Evolutionary conservation across 2,797 vertebrate species (phyloP), one percentile per base, ranked within the genome.

Genomic region (Melanotaenia boesemani): DNA sequence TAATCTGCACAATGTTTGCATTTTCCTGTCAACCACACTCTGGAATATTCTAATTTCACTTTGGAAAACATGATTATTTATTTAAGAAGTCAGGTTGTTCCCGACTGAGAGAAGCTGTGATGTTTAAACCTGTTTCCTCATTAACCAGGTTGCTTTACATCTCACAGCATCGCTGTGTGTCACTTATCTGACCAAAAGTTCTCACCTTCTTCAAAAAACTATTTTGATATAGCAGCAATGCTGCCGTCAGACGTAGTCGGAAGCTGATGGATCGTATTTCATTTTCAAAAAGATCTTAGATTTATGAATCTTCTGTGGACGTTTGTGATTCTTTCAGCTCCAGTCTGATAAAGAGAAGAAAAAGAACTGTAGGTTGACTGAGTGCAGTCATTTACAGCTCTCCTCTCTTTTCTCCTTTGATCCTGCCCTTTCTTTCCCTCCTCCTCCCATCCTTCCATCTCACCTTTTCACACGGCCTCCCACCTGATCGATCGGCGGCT

Each of bases 401-500:
- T 61, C 48, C 30, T 55, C 62, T 28, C 28, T 28, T 4, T 28
- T 28, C 28, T 28, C 28, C 28, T 28, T 48, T 0, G 34, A 67
- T 32, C 24, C 32, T 37, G 22, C 0, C 57, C 68, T 58, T 18
- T 52, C 24, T 50, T 30, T 10, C 26, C 34, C 41, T 63, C 65
- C 36, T 55, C 32, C 63, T 36, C 37, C 41, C 44, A 34, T 65
- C 61, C 55, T 1, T 20, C 66, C 16, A 6, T 46, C 13, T 66
- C 58, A 30, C 39, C 37, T 70, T 46, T 60, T 69, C 62, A 65
- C 44, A 12, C 32, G 54, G 57, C 56, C 74, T 56, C 75, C 75
- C 68, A 57, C 58, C 58, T 26, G 50, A 72, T 67, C 28, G 39
- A 77, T 67, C 1, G 10, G 22, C 63, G 30, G n/a, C 39, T 57